phyloP scores from a whole-genome alignment of 1,140 invertebrate species.

The Lethrus apterus region DNA sequence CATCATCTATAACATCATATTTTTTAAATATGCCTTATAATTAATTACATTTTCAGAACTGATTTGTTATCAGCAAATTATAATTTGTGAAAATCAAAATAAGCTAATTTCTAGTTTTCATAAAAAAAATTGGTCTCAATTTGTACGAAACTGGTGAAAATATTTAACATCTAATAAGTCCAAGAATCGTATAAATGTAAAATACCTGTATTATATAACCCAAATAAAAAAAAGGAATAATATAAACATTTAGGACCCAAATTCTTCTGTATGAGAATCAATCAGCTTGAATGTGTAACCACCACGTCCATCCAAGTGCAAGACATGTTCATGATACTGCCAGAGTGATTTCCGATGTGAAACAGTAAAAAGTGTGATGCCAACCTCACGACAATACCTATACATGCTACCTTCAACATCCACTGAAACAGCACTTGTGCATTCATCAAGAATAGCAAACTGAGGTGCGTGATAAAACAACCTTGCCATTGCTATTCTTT shows the following conservation, averaged over 20 bases:
- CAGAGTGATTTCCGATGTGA: constrained; percentile 93
- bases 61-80: too few relatives aligned
- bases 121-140: too few relatives aligned
- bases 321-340: constrained; percentile 94
- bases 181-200: background rate
- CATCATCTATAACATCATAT: too few relatives aligned
- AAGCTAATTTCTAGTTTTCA: too few relatives aligned
- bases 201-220: background rate
- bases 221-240: background rate
- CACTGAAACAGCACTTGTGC: constrained; percentile 94
- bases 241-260: constrained; percentile 69
- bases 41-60: too few relatives aligned
- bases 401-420: constrained; percentile 98
- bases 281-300: constrained; percentile 81
- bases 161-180: too few relatives aligned
- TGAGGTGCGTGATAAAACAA: constrained; percentile 96
- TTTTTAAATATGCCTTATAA: too few relatives aligned
- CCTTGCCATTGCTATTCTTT: constrained; percentile 95
- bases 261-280: constrained; percentile 78
- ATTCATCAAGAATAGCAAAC: constrained; percentile 98
- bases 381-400: constrained; percentile 78
- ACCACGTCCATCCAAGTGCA: constrained; percentile 93
- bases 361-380: constrained; percentile 95
- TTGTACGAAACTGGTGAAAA: too few relatives aligned
- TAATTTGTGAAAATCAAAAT: too few relatives aligned